phyloP scores from a whole-genome alignment of 2,888 invertebrate genomes.

The Acheta domesticus region DNA sequence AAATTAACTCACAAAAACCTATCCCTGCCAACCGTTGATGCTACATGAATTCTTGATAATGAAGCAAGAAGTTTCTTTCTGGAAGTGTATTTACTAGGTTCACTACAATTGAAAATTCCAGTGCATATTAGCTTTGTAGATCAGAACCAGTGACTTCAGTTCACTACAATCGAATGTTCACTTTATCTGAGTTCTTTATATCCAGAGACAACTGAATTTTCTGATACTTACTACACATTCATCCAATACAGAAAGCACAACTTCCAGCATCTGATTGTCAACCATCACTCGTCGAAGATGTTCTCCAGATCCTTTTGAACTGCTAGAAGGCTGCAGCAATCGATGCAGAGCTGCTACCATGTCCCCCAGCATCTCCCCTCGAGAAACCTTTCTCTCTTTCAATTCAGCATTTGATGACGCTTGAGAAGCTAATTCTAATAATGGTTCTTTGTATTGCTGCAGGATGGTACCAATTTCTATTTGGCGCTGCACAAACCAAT shows the following conservation, averaged over 20 bases:
- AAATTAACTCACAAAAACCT: too few relatives aligned
- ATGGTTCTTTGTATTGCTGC: slow-evolving; percentile 41
- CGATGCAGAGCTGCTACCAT: not conserved
- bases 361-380: slow-evolving; percentile 3
- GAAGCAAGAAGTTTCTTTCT: too few relatives aligned
- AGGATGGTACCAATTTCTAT: slow-evolving; percentile 53
- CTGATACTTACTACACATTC: slow-evolving; percentile 43
- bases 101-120: too few relatives aligned
- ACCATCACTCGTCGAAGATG: slow-evolving; percentile 46
- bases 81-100: too few relatives aligned
- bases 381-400: not conserved
- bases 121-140: too few relatives aligned
- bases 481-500: slow-evolving; percentile 51
- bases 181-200: too few relatives aligned
- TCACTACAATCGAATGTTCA: too few relatives aligned
- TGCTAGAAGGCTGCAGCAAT: slow-evolving; percentile 12
- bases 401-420: not conserved
- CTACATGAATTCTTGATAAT: too few relatives aligned
- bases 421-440: slow-evolving; percentile 20
- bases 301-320: not conserved
- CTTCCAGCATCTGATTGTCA: slow-evolving; percentile 48
- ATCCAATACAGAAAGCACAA: slow-evolving; percentile 46
- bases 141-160: too few relatives aligned
- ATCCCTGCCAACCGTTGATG: too few relatives aligned
- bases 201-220: too few relatives aligned